A percentile compares a stretch with the other conserved stretches of the same genome.
Conservation (phyloP, 2,888 invertebrate species). For the Phyllotreta striolata region DNA sequence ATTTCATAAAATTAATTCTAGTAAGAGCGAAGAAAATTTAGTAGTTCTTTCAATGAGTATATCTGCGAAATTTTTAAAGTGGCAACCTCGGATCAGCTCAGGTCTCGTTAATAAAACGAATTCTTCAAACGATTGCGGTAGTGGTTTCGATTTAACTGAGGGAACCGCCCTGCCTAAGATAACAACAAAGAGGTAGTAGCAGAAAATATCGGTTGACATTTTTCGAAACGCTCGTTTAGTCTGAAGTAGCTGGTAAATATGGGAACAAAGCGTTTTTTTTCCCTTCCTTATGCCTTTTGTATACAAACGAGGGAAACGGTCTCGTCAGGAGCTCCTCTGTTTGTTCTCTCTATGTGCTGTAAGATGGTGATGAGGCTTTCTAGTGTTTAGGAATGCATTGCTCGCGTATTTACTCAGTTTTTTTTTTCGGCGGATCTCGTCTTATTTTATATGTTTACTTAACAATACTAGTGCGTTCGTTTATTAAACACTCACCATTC, state of each 20-base stretch:
- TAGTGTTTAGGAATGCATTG: constrained; percentile 12
- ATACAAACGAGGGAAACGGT: constrained; percentile 6
- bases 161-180: constrained; percentile 22
- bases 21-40: too few relatives aligned
- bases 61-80: too few relatives aligned
- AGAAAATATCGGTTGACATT: constrained; percentile 50
- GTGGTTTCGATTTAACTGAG: constrained; percentile 43
- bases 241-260: constrained; percentile 24
- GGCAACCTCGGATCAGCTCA: too few relatives aligned
- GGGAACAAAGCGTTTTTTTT: constrained; percentile 12
- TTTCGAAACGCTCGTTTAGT: constrained; percentile 30
- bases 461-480: too few relatives aligned
- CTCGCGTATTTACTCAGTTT: constrained; percentile 4
- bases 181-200: constrained; percentile 24
- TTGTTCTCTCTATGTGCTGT: constrained; percentile 4
- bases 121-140: not conserved
- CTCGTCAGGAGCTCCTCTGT: constrained; percentile 9
- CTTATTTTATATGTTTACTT: too few relatives aligned
- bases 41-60: too few relatives aligned
- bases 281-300: not conserved
- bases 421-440: not conserved
- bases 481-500: too few relatives aligned
- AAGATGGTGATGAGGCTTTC: constrained; percentile 16
- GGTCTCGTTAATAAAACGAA: too few relatives aligned
- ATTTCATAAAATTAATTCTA: too few relatives aligned